Percentiles rank a stretch among this genome's conserved stretches.
Evolutionary conservation across 2,113 vertebrate species (phyloP).

Genomic region (Thryonomys swinderianus): DNA sequence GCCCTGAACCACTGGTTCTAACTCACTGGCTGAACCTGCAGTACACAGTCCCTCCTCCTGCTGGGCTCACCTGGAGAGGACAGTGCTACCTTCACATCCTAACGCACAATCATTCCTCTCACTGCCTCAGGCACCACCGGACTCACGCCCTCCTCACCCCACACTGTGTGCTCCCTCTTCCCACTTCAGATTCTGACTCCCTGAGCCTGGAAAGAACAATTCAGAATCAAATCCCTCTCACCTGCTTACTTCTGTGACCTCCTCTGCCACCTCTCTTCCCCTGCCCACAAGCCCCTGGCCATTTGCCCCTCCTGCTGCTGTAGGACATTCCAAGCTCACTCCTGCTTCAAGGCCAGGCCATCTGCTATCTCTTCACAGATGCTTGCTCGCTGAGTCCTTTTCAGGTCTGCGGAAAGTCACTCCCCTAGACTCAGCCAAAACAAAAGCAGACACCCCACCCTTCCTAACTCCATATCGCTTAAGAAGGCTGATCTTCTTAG

Average conservation of each 20-base stretch:
- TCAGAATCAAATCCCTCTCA: neutral
- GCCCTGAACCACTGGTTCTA: neutral
- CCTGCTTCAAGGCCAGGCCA: neutral
- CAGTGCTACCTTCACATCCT: neutral
- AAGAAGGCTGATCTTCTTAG: neutral
- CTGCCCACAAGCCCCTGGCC: neutral
- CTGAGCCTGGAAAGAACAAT: neutral
- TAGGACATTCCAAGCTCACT: neutral
- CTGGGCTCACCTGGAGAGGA: neutral
- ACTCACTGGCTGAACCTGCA: neutral
- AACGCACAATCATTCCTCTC: neutral
- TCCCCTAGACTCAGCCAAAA: neutral
- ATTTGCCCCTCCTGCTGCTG: neutral
- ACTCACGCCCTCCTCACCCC: neutral
- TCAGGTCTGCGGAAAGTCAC: neutral
- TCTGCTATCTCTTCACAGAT: neutral
- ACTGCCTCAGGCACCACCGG: neutral
- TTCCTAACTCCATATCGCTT: neutral
- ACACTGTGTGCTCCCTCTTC: neutral
- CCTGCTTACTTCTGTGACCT: neutral
- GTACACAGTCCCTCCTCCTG: neutral
- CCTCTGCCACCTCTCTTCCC: neutral
- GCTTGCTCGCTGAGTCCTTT: neutral
- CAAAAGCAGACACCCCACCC: neutral
- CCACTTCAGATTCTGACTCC: neutral